Evolutionary conservation across 2,113 vertebrate species (phyloP), one percentile per base, ranked within the genome.

Genomic region (Rallus limicola): DNA sequence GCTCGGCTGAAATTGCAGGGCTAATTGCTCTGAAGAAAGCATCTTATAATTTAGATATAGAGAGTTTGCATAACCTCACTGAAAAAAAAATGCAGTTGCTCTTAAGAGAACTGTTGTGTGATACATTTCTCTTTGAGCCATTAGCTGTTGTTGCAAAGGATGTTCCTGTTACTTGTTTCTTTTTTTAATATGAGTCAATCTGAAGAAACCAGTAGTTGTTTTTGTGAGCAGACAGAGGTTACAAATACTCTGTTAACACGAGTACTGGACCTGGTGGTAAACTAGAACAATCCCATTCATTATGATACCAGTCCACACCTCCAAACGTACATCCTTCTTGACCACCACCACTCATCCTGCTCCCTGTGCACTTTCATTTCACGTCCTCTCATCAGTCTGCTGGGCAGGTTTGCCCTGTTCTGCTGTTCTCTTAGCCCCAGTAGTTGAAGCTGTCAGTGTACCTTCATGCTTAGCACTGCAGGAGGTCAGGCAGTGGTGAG

Each of bases 181-280:
- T 89, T 74, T 92, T 82, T 75, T 81, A 13, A 36, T 75, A 96
- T 94, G 95, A 95, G 69, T 97, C 96, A 96, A 34, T 50, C 40
- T 53, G 81, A 86, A 82, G 88, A 92, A 93, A 31, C 36, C 23
- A 0, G 23, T 85, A 88, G 86, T 89, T 92, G 92, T 92, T 96
- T 96, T 92, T 50, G 50, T 59, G 77, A 80, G 96, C 25, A 91
- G 28, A 40, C 38, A 82, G 76, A 87, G 29, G 77, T 89, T 50
- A 85, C 50, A 85, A 80, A 74, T 89, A 44, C 46, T 90, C 70
- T 96, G 77, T 94, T 92, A 94, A 62, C 70, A 38, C 34, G 26
- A 83, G 28, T 63, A 55, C 74, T 74, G 90, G 83, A 88, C 62
- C 62, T 52, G 72, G 60, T 2, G 62, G 81, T 81, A 21, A 93